These are phyloP conservation scores for Adineta ricciae DNA, from an alignment of 2,888 invertebrate genomes.

Conservation along the genomic window DNA sequence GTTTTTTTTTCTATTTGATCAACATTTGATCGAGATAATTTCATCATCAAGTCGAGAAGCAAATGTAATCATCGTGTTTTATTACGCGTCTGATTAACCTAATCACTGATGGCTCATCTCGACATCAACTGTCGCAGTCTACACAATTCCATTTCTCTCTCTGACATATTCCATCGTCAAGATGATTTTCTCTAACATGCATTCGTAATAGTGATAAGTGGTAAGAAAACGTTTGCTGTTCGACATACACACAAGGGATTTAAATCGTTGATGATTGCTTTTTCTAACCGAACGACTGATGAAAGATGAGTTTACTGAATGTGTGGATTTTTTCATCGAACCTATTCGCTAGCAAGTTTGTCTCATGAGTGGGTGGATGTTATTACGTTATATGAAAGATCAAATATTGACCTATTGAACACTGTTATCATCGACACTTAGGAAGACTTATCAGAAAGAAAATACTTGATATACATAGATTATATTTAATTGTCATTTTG, in stretches of 20 bases:
- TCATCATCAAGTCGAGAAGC: not conserved
- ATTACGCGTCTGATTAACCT: conserved; percentile 18
- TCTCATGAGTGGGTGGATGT: not conserved
- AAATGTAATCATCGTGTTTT: conserved; percentile 21
- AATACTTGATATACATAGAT: not conserved
- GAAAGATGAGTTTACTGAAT: not conserved
- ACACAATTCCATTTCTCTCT: not conserved
- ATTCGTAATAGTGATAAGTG: not conserved
- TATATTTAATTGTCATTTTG: conserved; percentile 2
- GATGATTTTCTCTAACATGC: not conserved
- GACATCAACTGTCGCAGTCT: not conserved
- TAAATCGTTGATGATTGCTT: conserved; percentile 11
- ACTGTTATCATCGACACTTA: not conserved
- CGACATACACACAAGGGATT: not conserved
- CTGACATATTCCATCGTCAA: not conserved
- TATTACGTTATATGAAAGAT: not conserved
- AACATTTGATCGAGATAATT: not conserved
- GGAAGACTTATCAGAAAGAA: not conserved
- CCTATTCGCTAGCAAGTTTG: not conserved
- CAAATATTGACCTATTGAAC: not conserved
- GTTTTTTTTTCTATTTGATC: not conserved
- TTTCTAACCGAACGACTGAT: not conserved
- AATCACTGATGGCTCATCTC: conserved; percentile 16
- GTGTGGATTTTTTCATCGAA: not conserved
- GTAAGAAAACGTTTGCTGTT: not conserved